Evolutionary conservation across 2,797 vertebrate species (phyloP), one percentile per base, ranked within the genome.

Genomic region (Octomys mimax): DNA sequence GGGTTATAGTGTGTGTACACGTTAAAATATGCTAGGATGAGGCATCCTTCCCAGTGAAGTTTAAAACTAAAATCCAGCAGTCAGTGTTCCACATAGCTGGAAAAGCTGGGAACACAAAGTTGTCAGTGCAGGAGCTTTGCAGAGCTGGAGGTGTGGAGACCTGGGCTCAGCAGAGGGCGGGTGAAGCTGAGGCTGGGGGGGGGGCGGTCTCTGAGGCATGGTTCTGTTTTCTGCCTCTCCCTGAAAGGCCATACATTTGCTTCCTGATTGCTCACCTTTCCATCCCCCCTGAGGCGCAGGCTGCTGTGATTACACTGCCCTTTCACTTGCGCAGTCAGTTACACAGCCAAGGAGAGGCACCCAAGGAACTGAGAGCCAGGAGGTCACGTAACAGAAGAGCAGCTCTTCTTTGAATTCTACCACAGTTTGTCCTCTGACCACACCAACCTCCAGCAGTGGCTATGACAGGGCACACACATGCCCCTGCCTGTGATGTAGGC

Each of bases 1-100:
- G 52, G 9, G 16, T 95, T 92, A 49, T 14, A 46, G n/a, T 61
- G 36, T 22, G 52, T 52, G 46, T 19, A 62, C 19, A 49, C 49
- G 19, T 77, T 85, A 75, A 92, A 86, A 31, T 70, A 82, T 64
- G 62, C 26, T 78, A 36, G 36, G 70, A 81, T 62, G 88, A 92
- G 6, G 9, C 80, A 24, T 59, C 13, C 64, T 90, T 90, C 86
- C 70, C 86, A 24, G 6, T n/a, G 26, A 86, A 85, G 1, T 13
- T 68, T 71, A 57, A 89, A 86, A 80, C 33, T 81, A 57, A 88
- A 88, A 46, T 11, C 39, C 9, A 66, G 28, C 54, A 54, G 36
- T 61, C 68, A 54, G 16, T 36, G 36, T 75, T 77, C 39, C 52
- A 77, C 24, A 21, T 0, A 26, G 75, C 75, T 36, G 26, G 62